Evolutionary conservation across 2,113 vertebrate genomes (phyloP).

Genomic region (Sinocyclocheilus grahami): DNA sequence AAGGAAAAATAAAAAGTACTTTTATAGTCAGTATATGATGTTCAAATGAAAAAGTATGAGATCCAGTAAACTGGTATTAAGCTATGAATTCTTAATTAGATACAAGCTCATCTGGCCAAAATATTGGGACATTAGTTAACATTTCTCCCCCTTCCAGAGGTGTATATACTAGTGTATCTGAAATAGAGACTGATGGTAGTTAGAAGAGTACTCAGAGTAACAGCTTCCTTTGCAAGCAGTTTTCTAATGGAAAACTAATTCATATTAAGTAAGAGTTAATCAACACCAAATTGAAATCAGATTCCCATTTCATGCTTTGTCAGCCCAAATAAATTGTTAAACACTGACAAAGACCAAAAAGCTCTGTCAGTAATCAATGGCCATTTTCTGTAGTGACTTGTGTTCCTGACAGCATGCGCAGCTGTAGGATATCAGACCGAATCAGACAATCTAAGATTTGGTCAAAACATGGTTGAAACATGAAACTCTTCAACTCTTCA

Average conservation of each 20-base stretch:
- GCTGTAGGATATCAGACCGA: too few relatives aligned
- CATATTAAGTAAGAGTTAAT: constrained; percentile 22
- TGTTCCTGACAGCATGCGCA: not conserved
- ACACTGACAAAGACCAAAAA: not conserved
- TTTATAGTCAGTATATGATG: not conserved
- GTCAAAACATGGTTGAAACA: too few relatives aligned
- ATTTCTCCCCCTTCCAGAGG: not conserved
- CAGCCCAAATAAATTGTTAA: not conserved
- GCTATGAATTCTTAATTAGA: not conserved
- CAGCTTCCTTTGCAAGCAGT: not conserved
- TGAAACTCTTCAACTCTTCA: too few relatives aligned
- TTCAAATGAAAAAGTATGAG: not conserved
- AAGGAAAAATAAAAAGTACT: not conserved
- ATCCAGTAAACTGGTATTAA: constrained; percentile 2
- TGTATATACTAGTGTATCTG: not conserved
- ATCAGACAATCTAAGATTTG: too few relatives aligned
- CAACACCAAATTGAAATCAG: constrained; percentile 22
- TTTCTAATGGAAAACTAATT: not conserved
- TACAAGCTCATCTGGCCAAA: not conserved
- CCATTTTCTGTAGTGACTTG: not conserved
- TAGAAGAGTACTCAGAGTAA: not conserved
- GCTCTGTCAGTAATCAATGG: not conserved
- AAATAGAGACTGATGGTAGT: not conserved
- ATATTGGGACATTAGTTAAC: not conserved
- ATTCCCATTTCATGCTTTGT: constrained; percentile 7